A percentile compares a stretch with the other conserved stretches of the same genome.
These are phyloP conservation scores for Dicrurus megarhynchus DNA, from an alignment of 2,113 vertebrate genomes.

Conservation along the genomic window DNA sequence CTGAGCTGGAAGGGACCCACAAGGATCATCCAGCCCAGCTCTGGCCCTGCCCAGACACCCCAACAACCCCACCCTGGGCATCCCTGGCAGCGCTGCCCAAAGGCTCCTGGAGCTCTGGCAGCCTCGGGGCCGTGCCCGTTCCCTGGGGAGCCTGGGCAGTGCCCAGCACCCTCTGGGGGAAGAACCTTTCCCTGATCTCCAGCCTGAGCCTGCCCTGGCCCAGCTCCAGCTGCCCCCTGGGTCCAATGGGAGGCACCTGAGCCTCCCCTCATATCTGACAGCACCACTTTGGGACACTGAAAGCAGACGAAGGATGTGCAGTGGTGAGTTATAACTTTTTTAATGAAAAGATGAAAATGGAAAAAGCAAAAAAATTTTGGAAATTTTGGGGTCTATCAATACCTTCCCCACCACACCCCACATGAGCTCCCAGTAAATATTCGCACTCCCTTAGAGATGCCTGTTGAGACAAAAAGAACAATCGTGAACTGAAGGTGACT, in stretches of 20 bases:
- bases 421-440: not conserved
- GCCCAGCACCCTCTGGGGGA: not conserved
- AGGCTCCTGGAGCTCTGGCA: not conserved
- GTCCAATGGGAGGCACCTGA: not conserved
- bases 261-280: not conserved
- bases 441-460: not conserved
- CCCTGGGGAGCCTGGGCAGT: not conserved
- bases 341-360: not conserved
- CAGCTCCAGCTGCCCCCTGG: not conserved
- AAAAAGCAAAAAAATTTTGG: not conserved
- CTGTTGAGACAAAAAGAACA: not conserved
- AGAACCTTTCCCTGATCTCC: not conserved
- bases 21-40: rapidly evolving
- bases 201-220: not conserved
- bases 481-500: not conserved
- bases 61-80: not conserved
- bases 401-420: not conserved
- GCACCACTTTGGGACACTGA: not conserved
- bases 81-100: not conserved
- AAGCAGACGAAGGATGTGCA: not conserved
- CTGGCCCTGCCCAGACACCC: not conserved
- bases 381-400: not conserved
- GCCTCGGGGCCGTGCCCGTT: not conserved
- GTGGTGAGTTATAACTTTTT: not conserved
- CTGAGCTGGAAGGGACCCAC: not conserved